Base-by-base conservation (phyloP, 2,797 vertebrate species). In the Erethizon dorsatum region DNA sequence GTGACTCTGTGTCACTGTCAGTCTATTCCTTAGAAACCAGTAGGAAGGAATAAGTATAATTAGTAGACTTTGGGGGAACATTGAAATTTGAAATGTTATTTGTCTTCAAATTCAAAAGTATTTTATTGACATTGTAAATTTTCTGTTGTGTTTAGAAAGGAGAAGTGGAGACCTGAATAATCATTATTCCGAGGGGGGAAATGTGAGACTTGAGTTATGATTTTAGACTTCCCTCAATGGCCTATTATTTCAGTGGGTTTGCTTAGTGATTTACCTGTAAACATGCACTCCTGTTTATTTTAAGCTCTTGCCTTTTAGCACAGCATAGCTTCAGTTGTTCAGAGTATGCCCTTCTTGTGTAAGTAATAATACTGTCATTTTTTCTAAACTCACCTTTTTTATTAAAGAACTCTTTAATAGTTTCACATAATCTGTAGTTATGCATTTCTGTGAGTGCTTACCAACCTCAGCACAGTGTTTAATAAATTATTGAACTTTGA, bases 401-500 rank as follows among this genome's bases (percentile, higher is more conserved):
- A 90, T 97, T 94, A 95, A 86, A 94, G 94, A 94, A 73, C 47
- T 83, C 93, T 91, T 97, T 91, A 97, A 90, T 96, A 95, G 92
- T 86, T 96, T 78, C 91, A 89, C 90, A 33, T 89, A 83, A 87
- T 92, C 94, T 88, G 47, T 92, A 69, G 90, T 98, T 96, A 63
- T 59, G 67, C 41, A 15, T 97, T 97, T 97, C 96, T 97, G 93
- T 52, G 67, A 96, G 94, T 26, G 90, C 94, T 97, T 97, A 77
- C 94, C 71, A 83, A 95, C 95, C 97, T 97, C 94, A 83, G 94
- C 93, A 82, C 4, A 5, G 59, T 94, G 95, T 98, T 98, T 98
- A 98, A 98, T 99, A 98, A 98, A 99, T 98, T 94, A 99, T 98
- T 98, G 98, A 98, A 98, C 98, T 98, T 96, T n/a, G 97, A 98